Percentiles rank a stretch among this genome's conserved stretches.
phyloP scores from a whole-genome alignment of 2,797 vertebrate genomes.

The Neomorphus geoffroyi region DNA sequence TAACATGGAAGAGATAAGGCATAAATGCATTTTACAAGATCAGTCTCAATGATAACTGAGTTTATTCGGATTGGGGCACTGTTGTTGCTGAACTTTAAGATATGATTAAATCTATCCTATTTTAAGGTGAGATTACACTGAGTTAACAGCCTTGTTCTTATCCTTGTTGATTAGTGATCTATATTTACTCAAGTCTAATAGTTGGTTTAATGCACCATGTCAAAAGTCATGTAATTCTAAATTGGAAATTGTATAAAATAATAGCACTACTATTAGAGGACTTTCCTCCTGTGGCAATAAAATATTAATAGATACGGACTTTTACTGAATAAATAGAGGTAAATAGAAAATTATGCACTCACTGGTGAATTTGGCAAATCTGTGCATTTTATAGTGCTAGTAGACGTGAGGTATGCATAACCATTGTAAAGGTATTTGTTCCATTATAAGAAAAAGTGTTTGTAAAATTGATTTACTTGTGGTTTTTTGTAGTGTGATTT shows the following conservation, averaged over 20 bases:
- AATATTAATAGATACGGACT: background rate
- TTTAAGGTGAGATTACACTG: constrained; percentile 40
- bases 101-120: constrained; percentile 9
- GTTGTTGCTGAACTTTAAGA: background rate
- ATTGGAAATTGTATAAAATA: background rate
- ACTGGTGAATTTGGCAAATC: background rate
- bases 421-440: background rate
- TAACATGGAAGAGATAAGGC: background rate
- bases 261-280: background rate
- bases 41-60: background rate
- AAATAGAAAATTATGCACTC: background rate
- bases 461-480: background rate
- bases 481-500: background rate
- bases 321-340: background rate
- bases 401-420: fast-evolving
- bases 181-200: constrained; percentile 3
- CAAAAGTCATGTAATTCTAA: background rate
- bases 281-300: background rate
- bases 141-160: constrained; percentile 16
- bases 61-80: background rate
- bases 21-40: background rate
- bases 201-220: background rate
- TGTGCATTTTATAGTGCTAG: background rate
- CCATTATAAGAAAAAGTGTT: background rate
- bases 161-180: constrained; percentile 44